phyloP scores from a whole-genome alignment of 2,888 invertebrate genomes.

The Scrobipalpa costella region DNA sequence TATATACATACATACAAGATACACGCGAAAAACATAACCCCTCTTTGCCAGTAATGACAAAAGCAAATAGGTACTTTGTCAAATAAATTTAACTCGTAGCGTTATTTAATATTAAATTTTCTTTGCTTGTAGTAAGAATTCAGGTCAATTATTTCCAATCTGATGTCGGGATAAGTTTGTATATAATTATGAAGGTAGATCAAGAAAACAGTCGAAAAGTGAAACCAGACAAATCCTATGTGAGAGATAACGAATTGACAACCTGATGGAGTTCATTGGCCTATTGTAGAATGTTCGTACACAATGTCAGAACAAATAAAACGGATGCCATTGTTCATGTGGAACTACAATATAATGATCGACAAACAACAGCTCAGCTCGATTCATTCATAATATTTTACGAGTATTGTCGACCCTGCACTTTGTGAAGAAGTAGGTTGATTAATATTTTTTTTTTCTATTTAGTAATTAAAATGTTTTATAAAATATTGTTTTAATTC shows the following conservation, averaged over 20 bases:
- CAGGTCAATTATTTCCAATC: no score
- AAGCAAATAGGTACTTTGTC: no score
- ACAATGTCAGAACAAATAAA: conserved; percentile 23
- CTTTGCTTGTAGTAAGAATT: no score
- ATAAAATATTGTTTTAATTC: background rate
- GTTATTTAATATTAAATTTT: no score
- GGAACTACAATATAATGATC: conserved; percentile 21
- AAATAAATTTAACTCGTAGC: no score
- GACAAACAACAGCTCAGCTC: conserved; percentile 17
- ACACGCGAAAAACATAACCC: no score
- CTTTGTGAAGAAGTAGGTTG: background rate
- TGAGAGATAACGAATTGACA: conserved; percentile 10
- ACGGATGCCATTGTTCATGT: conserved; percentile 23
- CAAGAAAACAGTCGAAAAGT: background rate
- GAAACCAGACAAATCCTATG: background rate
- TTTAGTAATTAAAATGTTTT: no score
- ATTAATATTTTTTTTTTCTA: background rate
- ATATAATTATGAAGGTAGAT: background rate
- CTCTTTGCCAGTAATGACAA: no score
- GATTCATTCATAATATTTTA: conserved; percentile 21
- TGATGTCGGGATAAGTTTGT: background rate
- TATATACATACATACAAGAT: no score
- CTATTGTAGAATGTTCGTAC: conserved; percentile 20
- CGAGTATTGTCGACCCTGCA: conserved; percentile 13
- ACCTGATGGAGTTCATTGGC: conserved; percentile 22